These are phyloP conservation scores for Psittacula echo DNA, from an alignment of 2,797 vertebrate species.

Conservation along the genomic window DNA sequence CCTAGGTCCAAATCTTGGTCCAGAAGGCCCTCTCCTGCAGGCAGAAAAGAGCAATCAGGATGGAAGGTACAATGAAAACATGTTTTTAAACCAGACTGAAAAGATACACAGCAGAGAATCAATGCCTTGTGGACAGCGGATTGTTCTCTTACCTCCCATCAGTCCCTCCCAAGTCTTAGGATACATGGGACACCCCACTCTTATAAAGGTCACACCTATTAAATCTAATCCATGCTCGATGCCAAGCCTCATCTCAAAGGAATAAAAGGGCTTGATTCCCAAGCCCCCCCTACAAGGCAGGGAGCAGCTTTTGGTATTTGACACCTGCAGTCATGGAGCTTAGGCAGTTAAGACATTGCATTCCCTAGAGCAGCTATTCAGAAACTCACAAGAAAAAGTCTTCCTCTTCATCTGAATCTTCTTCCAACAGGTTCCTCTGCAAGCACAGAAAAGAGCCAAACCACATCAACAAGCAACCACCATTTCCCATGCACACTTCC, in stretches of 20 bases:
- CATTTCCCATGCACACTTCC: neutral
- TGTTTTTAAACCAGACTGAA: neutral
- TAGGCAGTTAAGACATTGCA: neutral
- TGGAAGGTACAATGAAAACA: neutral
- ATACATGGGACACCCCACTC: neutral
- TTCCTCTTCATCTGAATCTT: conserved; percentile 98
- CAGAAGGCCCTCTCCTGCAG: conserved; percentile 93
- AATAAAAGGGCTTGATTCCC: neutral
- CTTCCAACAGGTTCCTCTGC: conserved; percentile 96
- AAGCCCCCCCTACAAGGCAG: neutral
- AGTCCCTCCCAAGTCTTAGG: neutral
- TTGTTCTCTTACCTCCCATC: neutral
- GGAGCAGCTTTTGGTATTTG: neutral
- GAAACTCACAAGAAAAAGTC: conserved; percentile 96
- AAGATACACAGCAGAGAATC: neutral
- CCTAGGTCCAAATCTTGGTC: conserved; percentile 92
- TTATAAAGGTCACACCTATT: neutral
- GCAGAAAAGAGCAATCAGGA: conserved; percentile 30
- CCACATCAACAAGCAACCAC: neutral
- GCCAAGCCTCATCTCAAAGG: neutral
- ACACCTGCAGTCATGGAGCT: neutral
- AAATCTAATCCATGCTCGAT: neutral
- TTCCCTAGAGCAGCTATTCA: neutral
- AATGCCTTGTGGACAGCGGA: neutral
- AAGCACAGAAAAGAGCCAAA: conserved; percentile 38